Evolutionary conservation across 2,888 invertebrate genomes (phyloP).

Genomic region (Mesorhabditis sp.): DNA sequence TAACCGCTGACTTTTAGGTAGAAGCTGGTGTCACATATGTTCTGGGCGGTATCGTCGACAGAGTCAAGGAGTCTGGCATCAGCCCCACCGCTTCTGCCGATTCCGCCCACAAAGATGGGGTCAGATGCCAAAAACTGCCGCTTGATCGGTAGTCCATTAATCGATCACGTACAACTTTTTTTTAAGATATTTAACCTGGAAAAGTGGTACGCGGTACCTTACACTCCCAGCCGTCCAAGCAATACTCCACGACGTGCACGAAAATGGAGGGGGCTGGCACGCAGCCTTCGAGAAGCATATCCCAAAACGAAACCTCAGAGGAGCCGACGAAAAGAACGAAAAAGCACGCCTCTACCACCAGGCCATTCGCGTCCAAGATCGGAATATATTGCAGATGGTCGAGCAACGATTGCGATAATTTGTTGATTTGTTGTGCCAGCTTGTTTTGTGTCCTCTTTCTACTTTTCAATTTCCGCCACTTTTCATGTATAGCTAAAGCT

Average conservation of each 20-base stretch:
- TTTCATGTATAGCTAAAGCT: no score
- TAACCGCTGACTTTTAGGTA: neutral
- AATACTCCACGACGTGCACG: conserved; percentile 46
- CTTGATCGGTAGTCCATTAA: conserved; percentile 22
- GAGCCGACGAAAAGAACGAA: conserved; percentile 35
- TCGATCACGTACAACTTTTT: neutral
- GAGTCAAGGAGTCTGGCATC: conserved; percentile 43
- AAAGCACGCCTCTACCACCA: no score
- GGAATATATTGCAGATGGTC: no score
- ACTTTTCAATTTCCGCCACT: no score
- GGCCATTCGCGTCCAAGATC: no score
- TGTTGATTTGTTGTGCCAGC: no score
- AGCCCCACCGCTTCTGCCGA: conserved; percentile 38
- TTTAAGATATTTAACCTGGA: conserved; percentile 11
- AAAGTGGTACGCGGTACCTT: conserved; percentile 42
- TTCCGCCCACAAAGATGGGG: conserved; percentile 36
- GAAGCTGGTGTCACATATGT: conserved; percentile 26
- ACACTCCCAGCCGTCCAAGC: conserved; percentile 45
- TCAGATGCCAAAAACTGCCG: conserved; percentile 34
- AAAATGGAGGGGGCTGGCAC: conserved; percentile 39
- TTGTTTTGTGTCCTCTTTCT: no score
- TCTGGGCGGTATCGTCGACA: conserved; percentile 55
- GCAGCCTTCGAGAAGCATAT: conserved; percentile 34
- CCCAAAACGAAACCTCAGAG: conserved; percentile 39
- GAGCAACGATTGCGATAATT: no score